Percentiles rank a stretch among this genome's conserved stretches.
These are phyloP conservation scores for Cotesia vestalis DNA, from an alignment of 1,140 invertebrate genomes.

Conservation along the genomic window DNA sequence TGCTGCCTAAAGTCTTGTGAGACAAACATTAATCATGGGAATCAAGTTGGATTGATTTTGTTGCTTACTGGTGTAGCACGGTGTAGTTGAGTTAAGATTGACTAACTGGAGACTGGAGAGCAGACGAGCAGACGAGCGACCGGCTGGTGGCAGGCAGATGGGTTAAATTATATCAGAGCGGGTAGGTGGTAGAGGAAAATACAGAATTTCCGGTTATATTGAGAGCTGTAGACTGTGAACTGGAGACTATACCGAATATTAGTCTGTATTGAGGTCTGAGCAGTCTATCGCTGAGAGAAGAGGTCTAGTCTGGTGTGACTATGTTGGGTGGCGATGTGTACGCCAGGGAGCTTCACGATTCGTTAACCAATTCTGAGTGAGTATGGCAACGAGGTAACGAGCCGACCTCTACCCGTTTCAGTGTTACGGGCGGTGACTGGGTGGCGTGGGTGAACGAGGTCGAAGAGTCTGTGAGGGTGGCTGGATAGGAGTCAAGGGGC, in stretches of 20 bases:
- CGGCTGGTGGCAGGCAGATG: not conserved
- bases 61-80: conserved; percentile 11
- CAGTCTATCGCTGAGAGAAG: not conserved
- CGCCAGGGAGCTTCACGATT: conserved; percentile 33
- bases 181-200: not conserved
- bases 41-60: conserved; percentile 38
- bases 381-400: conserved; percentile 38
- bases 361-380: conserved; percentile 35
- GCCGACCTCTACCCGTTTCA: conserved; percentile 27
- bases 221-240: too few relatives aligned
- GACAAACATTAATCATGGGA: conserved; percentile 35
- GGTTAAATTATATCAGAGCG: too few relatives aligned
- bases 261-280: too few relatives aligned
- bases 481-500: not conserved
- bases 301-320: conserved; percentile 5
- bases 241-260: not conserved
- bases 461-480: conserved; percentile 4
- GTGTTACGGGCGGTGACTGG: not conserved
- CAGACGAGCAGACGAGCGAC: not conserved
- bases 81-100: conserved; percentile 1
- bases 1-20: not conserved
- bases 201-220: conserved; percentile 10
- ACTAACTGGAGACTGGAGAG: conserved; percentile 23
- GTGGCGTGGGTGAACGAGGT: not conserved
- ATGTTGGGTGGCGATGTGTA: conserved; percentile 29